Conservation (phyloP, 2,797 vertebrate species). For the Sus cebifrons region DNA sequence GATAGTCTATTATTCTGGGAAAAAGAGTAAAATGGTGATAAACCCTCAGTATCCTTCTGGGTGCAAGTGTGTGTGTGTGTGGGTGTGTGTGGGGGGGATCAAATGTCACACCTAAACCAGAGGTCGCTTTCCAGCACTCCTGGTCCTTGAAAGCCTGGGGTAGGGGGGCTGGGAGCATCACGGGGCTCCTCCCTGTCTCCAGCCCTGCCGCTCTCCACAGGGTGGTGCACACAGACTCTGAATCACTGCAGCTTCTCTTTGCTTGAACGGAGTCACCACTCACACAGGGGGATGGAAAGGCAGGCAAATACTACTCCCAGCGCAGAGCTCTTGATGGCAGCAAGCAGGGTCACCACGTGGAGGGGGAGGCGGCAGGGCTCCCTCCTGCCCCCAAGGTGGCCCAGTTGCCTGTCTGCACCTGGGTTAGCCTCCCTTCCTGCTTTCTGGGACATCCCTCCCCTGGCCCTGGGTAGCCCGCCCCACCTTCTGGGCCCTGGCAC, state of each 20-base stretch:
- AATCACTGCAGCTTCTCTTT: neutral
- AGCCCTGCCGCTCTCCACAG: neutral
- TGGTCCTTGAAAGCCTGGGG: neutral
- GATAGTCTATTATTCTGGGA: neutral
- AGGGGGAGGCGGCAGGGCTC: neutral
- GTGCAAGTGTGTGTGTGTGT: neutral
- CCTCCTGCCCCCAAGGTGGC: neutral
- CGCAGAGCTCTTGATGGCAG: neutral
- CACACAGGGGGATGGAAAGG: neutral
- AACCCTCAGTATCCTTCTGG: neutral
- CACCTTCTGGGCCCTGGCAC: neutral
- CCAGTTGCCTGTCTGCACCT: neutral
- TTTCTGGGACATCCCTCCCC: neutral
- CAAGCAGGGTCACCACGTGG: neutral
- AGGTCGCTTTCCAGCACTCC: neutral
- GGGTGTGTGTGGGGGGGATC: neutral
- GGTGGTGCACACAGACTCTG: too few relatives aligned
- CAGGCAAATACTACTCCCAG: too few relatives aligned
- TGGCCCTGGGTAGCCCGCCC: neutral
- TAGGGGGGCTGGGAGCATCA: rapidly evolving
- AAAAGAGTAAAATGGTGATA: neutral
- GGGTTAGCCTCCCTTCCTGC: neutral
- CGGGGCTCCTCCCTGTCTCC: neutral
- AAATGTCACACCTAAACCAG: neutral
- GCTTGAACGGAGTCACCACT: neutral